Evolutionary conservation across 2,113 vertebrate genomes (phyloP), one percentile per base, ranked within the genome.

Genomic region (Oncorhynchus masou): DNA sequence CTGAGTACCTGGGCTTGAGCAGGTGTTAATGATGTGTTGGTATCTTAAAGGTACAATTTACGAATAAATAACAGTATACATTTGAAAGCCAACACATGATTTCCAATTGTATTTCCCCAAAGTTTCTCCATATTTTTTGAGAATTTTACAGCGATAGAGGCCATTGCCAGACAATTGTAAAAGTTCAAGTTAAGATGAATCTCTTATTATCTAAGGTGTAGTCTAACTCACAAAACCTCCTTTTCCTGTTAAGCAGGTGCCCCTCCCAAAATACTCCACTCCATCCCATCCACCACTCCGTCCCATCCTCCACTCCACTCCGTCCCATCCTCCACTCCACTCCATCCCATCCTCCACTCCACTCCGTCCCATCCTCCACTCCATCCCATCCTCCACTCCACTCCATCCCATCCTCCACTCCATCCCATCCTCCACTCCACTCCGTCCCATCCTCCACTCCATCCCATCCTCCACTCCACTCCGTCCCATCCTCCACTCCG

Each of bases 261-360:
- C 80, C 89, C 86, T 84, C 84, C 49, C 12, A 15, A 19, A 54
- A 54, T 16, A 15, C 49, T 51, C 11, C 49, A 15, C 49, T 51
- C 15, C 49, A 51, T 51, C 49, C 49, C 15, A 89, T 92, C 74
- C 65, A 73, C 34, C 94, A n/a, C n/a, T n/a, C n/a, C n/a, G n/a
- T n/a, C n/a, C n/a, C n/a, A n/a, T n/a, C n/a, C n/a, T n/a, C n/a
- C n/a, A n/a, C n/a, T n/a, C n/a, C n/a, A n/a, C n/a, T n/a, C n/a
- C n/a, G n/a, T n/a, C n/a, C n/a, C n/a, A n/a, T n/a, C n/a, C n/a
- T n/a, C n/a, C n/a, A n/a, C n/a, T n/a, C n/a, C n/a, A n/a, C n/a
- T n/a, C n/a, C n/a, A n/a, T n/a, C n/a, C n/a, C n/a, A n/a, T n/a
- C n/a, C n/a, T n/a, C n/a, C n/a, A n/a, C n/a, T n/a, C n/a, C n/a